A percentile compares a stretch with the other conserved stretches of the same genome.
These are phyloP conservation scores for Scatophagus argus DNA, from an alignment of 2,113 vertebrate genomes.

Conservation along the genomic window DNA sequence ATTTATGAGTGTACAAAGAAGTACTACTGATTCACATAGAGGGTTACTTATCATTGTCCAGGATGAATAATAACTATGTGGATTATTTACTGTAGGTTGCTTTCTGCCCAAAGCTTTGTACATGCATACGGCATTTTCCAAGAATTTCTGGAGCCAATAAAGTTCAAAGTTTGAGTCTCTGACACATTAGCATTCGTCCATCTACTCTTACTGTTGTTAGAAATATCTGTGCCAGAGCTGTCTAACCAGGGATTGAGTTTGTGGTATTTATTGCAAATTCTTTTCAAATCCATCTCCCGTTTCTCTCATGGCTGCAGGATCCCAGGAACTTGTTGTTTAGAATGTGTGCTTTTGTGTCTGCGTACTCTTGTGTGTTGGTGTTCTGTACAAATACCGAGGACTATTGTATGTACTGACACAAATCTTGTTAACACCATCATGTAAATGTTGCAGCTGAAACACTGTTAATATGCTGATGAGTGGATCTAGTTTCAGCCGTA, in stretches of 20 bases:
- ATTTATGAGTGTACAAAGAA: background rate
- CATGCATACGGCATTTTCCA: background rate
- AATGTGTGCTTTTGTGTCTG: background rate
- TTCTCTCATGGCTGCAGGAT: background rate
- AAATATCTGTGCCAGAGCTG: background rate
- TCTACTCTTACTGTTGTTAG: background rate
- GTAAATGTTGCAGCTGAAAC: background rate
- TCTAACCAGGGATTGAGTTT: background rate
- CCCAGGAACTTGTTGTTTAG: background rate
- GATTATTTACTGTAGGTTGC: background rate
- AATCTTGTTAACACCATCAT: background rate
- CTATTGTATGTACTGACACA: background rate
- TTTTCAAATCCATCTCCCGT: background rate
- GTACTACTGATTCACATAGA: background rate
- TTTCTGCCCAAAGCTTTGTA: background rate
- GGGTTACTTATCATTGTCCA: background rate
- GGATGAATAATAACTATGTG: slow-evolving; percentile 4
- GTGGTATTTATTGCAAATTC: background rate
- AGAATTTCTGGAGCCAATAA: background rate
- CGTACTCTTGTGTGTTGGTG: background rate
- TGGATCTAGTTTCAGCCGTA: background rate
- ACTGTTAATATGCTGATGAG: background rate
- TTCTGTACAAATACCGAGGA: background rate
- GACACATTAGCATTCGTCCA: background rate
- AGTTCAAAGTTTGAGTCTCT: background rate